phyloP scores from a whole-genome alignment of 2,888 invertebrate species.

The Melanargia galathea region DNA sequence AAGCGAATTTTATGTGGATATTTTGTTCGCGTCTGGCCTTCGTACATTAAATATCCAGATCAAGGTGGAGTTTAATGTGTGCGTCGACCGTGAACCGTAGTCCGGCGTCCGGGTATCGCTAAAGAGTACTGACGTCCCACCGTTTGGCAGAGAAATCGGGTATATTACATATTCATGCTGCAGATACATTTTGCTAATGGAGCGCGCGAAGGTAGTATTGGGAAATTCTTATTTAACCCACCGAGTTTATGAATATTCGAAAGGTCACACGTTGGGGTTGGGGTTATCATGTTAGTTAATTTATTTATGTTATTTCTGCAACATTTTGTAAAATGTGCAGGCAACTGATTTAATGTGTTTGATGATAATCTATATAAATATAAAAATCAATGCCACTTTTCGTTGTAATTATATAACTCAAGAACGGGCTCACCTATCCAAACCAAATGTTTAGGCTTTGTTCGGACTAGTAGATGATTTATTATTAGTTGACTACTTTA shows the following conservation, averaged over 20 bases:
- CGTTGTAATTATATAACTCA: no score
- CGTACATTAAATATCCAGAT: slow-evolving; percentile 36
- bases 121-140: slow-evolving; percentile 25
- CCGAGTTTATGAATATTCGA: slow-evolving; percentile 7
- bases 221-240: slow-evolving; percentile 10
- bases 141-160: slow-evolving; percentile 28
- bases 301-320: neutral
- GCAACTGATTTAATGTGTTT: neutral
- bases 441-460: no score
- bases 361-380: no score
- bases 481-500: no score
- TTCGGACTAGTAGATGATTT: no score
- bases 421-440: no score
- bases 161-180: slow-evolving; percentile 16
- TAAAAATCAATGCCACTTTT: no score
- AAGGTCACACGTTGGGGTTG: slow-evolving; percentile 9
- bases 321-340: neutral
- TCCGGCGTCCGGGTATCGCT: slow-evolving; percentile 35
- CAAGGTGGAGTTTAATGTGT: slow-evolving; percentile 42
- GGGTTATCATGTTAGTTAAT: neutral
- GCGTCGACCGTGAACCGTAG: slow-evolving; percentile 39
- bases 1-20: slow-evolving; percentile 36
- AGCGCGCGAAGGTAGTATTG: slow-evolving; percentile 9
- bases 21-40: slow-evolving; percentile 34
- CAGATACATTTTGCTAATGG: slow-evolving; percentile 13